These are phyloP conservation scores for Cotesia typhae DNA, from an alignment of 1,140 invertebrate species.

Conservation along the genomic window DNA sequence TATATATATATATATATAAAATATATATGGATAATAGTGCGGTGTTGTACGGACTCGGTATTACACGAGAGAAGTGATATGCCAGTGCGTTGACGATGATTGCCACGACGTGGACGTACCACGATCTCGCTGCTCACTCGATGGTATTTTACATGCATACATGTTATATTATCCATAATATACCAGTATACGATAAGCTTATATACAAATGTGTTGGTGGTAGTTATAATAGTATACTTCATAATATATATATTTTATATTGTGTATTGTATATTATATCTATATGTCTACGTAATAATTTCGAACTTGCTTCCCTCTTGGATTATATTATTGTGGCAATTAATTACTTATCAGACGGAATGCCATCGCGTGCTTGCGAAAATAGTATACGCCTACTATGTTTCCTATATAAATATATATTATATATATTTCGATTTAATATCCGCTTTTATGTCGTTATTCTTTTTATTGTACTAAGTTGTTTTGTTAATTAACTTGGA, in stretches of 20 bases:
- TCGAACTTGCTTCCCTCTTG: background rate
- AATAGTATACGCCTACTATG: background rate
- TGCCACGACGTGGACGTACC: constrained; percentile 27
- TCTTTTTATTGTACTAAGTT: background rate
- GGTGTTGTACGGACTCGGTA: too few species aligned
- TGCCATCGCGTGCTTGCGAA: background rate
- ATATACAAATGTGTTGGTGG: too few species aligned
- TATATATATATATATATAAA: background rate
- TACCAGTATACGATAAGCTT: too few species aligned
- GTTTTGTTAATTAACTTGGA: too few species aligned
- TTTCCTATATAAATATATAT: background rate
- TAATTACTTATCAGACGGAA: constrained; percentile 11
- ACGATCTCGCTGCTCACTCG: background rate
- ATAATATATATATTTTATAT: too few species aligned
- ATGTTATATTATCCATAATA: background rate
- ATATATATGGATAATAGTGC: constrained; percentile 5
- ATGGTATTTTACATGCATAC: constrained; percentile 15
- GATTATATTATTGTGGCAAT: constrained; percentile 5
- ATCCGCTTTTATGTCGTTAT: background rate
- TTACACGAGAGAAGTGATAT: background rate
- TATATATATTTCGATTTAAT: constrained; percentile 1
- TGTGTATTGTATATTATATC: background rate
- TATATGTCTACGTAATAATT: background rate
- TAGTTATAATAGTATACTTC: too few species aligned
- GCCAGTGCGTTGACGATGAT: constrained; percentile 34